Evolutionary conservation across 2,797 vertebrate species (phyloP).

Genomic region (Manis pentadactyla): DNA sequence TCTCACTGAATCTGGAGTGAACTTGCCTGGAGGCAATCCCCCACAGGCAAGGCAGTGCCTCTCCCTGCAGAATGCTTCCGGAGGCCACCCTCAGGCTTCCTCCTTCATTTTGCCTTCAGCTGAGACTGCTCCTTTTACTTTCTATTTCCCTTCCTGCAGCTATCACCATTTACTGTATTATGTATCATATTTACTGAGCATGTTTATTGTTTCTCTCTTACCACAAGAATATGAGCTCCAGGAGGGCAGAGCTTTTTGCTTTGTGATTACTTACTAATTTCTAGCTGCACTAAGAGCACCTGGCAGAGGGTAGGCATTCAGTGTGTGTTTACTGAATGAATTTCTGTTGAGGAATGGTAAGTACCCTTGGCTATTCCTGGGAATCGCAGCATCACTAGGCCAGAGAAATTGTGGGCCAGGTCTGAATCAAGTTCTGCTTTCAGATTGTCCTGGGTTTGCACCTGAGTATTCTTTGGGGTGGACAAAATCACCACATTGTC

Average conservation of each 20-base stretch:
- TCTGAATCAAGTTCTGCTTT: slow-evolving; percentile 12
- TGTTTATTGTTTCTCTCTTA: background rate
- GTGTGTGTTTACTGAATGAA: background rate
- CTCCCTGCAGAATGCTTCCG: background rate
- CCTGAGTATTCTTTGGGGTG: background rate
- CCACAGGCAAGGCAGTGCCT: no score
- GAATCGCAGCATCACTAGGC: background rate
- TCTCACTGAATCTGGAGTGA: no score
- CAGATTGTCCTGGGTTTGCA: background rate
- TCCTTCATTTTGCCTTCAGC: background rate
- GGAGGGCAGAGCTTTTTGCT: background rate
- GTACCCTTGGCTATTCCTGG: background rate
- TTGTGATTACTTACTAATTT: slow-evolving; percentile 18
- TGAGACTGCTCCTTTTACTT: background rate
- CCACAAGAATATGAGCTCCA: background rate
- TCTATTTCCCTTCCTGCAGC: background rate
- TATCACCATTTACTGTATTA: background rate
- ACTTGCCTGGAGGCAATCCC: no score
- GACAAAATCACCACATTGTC: background rate
- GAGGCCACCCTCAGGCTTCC: background rate
- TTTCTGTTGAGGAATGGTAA: background rate
- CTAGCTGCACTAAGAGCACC: background rate
- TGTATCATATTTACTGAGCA: background rate
- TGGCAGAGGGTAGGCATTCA: background rate
- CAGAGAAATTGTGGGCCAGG: background rate